These are phyloP conservation scores for Chanos chanos DNA, from an alignment of 2,797 vertebrate genomes.

Conservation along the genomic window DNA sequence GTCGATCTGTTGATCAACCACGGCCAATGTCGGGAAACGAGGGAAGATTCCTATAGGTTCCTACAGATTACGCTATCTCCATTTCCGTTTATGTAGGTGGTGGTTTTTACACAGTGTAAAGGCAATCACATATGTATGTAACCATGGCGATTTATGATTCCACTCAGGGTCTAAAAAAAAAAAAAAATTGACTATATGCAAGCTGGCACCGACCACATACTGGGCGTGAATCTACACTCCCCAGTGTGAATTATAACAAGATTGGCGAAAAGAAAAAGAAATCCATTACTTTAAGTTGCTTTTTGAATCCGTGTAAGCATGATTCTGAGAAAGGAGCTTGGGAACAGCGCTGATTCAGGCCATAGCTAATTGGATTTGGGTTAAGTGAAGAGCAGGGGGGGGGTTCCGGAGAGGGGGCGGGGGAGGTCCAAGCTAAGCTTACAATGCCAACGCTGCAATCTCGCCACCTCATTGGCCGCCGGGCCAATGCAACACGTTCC, in stretches of 20 bases:
- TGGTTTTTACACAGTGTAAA: too few relatives aligned
- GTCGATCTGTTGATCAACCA: too few relatives aligned
- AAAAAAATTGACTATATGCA: too few relatives aligned
- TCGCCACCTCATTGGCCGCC: slow-evolving; percentile 51
- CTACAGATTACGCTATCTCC: too few relatives aligned
- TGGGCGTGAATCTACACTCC: slow-evolving; percentile 9
- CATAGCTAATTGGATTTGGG: slow-evolving; percentile 66
- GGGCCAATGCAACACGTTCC: neutral
- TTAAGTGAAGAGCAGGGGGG: slow-evolving; percentile 43
- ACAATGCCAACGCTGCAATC: slow-evolving; percentile 57
- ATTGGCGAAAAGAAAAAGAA: slow-evolving; percentile 27
- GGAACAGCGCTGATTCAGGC: slow-evolving; percentile 56
- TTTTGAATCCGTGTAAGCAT: slow-evolving; percentile 53
- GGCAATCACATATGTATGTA: too few relatives aligned
- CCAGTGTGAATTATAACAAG: slow-evolving; percentile 25
- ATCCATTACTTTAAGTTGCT: slow-evolving; percentile 47
- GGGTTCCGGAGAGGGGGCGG: slow-evolving; percentile 32
- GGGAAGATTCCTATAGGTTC: too few relatives aligned
- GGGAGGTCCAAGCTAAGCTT: slow-evolving; percentile 52
- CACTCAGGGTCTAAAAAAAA: too few relatives aligned
- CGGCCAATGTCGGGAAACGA: too few relatives aligned
- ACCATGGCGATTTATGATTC: too few relatives aligned
- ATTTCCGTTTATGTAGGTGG: too few relatives aligned
- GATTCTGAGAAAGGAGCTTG: slow-evolving; percentile 43
- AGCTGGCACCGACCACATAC: too few relatives aligned